phyloP scores from a whole-genome alignment of 2,888 invertebrate species.

The Spodoptera picta region DNA sequence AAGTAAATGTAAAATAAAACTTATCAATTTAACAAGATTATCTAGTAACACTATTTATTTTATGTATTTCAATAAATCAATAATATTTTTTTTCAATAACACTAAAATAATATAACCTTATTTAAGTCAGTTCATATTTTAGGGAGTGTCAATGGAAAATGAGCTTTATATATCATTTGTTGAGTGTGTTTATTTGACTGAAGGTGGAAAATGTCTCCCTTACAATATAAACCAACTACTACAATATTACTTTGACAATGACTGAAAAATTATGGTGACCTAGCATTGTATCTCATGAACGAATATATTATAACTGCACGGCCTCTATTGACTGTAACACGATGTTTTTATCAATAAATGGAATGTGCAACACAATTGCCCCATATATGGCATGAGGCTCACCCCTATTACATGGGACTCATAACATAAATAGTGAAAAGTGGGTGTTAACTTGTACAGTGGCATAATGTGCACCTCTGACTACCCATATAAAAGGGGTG shows the following conservation, averaged over 20 bases:
- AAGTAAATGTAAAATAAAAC: slow-evolving; percentile 17
- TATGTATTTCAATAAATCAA: slow-evolving; percentile 6
- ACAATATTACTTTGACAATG: background rate
- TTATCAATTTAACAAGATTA: slow-evolving; percentile 39
- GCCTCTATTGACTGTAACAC: too few species aligned
- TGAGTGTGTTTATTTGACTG: background rate
- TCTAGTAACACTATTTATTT: slow-evolving; percentile 31
- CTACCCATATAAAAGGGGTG: too few species aligned
- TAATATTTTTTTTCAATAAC: slow-evolving; percentile 29
- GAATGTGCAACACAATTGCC: too few species aligned
- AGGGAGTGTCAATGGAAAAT: slow-evolving; percentile 9
- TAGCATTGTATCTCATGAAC: background rate
- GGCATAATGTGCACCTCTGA: too few species aligned
- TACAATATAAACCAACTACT: too few species aligned
- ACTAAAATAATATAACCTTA: slow-evolving; percentile 38
- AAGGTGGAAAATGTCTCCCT: background rate
- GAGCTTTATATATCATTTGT: background rate
- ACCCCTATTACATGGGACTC: too few species aligned
- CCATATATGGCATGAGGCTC: too few species aligned
- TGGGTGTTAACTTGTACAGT: too few species aligned
- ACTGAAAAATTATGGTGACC: slow-evolving; percentile 5
- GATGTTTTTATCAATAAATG: too few species aligned
- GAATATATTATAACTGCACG: too few species aligned
- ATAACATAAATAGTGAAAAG: too few species aligned
- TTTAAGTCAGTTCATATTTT: slow-evolving; percentile 12